These are phyloP conservation scores for Coenonympha glycerion DNA, from an alignment of 2,888 invertebrate species.

Conservation along the genomic window DNA sequence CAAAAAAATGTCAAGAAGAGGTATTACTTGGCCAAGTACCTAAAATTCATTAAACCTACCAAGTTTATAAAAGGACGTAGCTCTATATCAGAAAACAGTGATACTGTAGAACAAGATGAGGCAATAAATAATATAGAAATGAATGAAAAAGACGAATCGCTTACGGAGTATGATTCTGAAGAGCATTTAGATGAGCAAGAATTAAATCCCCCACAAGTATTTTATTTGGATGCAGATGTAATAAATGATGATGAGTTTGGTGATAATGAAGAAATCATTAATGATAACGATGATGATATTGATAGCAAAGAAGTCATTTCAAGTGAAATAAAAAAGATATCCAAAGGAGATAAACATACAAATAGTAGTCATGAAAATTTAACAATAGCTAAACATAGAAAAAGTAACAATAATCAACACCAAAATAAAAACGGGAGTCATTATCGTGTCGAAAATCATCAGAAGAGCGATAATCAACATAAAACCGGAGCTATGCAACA, in stretches of 20 bases:
- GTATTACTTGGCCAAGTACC: conserved; percentile 2
- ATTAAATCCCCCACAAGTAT: background rate
- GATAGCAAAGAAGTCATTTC: background rate
- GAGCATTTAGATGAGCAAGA: background rate
- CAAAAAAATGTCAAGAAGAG: background rate
- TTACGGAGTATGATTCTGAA: background rate
- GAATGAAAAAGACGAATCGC: background rate
- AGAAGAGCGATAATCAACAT: too few relatives aligned
- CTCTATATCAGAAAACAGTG: background rate
- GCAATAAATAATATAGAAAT: background rate
- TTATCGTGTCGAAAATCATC: too few relatives aligned
- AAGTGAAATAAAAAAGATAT: background rate
- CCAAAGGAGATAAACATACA: background rate
- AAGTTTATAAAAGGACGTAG: background rate
- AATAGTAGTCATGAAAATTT: background rate
- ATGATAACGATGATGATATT: background rate
- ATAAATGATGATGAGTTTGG: background rate
- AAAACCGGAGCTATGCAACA: too few relatives aligned
- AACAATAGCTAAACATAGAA: background rate
- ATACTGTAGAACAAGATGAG: background rate
- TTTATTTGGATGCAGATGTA: background rate
- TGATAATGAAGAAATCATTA: background rate
- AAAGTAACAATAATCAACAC: too few relatives aligned
- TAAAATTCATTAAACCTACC: conserved; percentile 5
- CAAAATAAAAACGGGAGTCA: too few relatives aligned